Base-by-base conservation (phyloP, 2,888 invertebrate genomes). In the Tiphia femorata region DNA sequence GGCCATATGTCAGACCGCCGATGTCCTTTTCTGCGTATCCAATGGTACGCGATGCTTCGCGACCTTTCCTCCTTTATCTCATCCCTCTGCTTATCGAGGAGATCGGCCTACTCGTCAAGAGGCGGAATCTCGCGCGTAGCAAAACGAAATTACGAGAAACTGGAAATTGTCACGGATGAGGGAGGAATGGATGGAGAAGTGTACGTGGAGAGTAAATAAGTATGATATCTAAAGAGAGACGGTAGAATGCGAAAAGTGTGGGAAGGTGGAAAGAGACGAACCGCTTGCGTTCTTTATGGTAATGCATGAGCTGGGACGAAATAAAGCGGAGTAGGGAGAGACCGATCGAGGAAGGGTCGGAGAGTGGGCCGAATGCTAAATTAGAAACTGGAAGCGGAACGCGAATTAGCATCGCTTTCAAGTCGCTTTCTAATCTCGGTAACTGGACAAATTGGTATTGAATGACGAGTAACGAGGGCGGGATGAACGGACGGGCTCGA, bases 1-100 rank as follows among this genome's bases (percentile, higher is more conserved):
- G 53, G 76, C 83, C 83, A 83, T 83, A 83, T 83, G 83, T 78
- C 78, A 75, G 65, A 42, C 59, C 51, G 49, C 54, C 62, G 73
- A 64, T 77, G 73, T 70, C 66, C 75, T 78, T 78, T 79, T 79
- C 69, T 58, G 57, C 63, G 63, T 58, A 51, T 58, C 52, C 58
- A n/a, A n/a, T n/a, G n/a, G 54, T 41, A 14, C 25, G 25, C 38
- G 50, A 33, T 14, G 16, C 35, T 37, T 20, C 7, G 40, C 46
- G 29, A 25, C 25, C 55, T 35, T 30, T 8, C 12, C 17, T 7
- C 10, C 12, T 23, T 35, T 8, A 8, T 25, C 25, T 4, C 25
- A 8, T 8, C 5, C 25, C 25, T 25, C 25, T 8, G 25, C 25
- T 8, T 6, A 5, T 25, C n/a, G n/a, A n/a, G n/a, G n/a, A n/a